A percentile compares a stretch with the other conserved stretches of the same genome.
Conservation (phyloP, 2,797 vertebrate genomes). For the Argya squamiceps region DNA sequence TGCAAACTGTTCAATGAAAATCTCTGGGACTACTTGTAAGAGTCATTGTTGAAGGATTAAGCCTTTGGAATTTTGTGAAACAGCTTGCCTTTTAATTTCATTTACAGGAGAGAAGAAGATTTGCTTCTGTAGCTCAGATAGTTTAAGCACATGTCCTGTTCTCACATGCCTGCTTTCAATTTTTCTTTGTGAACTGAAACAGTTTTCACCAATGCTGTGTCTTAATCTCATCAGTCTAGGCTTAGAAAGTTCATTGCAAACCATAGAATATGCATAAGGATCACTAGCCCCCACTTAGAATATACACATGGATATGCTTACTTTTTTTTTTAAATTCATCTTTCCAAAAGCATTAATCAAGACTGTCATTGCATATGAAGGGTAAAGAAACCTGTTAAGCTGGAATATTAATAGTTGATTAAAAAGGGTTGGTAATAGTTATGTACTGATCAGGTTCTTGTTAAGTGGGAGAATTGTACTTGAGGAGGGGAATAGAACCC, state of each 20-base stretch:
- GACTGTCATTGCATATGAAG: not conserved
- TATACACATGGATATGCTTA: not conserved
- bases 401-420: constrained; percentile 57
- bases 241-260: not conserved
- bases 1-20: not conserved
- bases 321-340: not conserved
- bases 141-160: not conserved
- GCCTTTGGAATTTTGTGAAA: constrained; percentile 1
- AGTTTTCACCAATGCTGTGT: not conserved
- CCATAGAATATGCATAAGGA: not conserved
- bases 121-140: not conserved
- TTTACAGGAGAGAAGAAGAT: not conserved
- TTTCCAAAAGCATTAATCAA: constrained; percentile 22
- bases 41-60: constrained; percentile 17
- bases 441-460: constrained; percentile 17
- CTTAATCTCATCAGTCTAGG: not conserved
- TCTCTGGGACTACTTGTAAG: not conserved
- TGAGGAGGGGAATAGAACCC: constrained; percentile 11
- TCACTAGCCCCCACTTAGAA: not conserved
- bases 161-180: not conserved
- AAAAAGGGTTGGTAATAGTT: constrained; percentile 2
- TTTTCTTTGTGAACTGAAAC: not conserved
- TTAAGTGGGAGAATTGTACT: not conserved
- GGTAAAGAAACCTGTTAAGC: constrained; percentile 48
- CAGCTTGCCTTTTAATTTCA: not conserved